Evolutionary conservation across 2,797 vertebrate species (phyloP), one percentile per base, ranked within the genome.

Genomic region (Hydrolagus colliei): DNA sequence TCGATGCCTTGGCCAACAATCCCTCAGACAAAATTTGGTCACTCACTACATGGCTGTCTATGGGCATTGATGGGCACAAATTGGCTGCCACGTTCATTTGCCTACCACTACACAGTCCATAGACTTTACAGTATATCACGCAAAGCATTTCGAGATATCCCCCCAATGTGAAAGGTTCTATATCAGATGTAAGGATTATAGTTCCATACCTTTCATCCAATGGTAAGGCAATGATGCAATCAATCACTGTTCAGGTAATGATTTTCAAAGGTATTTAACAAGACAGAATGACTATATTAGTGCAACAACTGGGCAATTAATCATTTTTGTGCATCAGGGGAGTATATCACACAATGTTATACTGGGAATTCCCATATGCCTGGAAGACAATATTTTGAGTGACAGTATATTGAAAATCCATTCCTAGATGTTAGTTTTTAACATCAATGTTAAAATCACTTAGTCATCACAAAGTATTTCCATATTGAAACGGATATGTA

Each of bases 201-300:
- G 61, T 18, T 63, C 62, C 41, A 52, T 52, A 52, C 41, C 6
- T 52, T 52, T 52, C 41, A 52, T 52, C 41, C 67, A 80, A 80
- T 65, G 63, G 67, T 65, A 65, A 65, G 27, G 62, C 63, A 80
- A 1, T 65, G 22, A 13, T 80, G 12, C 78, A 22, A 80, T 80
- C 62, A 80, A 67, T 80, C 78, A 65, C n/a, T 52, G 41, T 59
- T 76, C 74, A 76, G 73, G 35, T 74, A 35, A 35, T 35, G 32
- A 32, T 35, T 74, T 32, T 32, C 73, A 74, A 74, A 74, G 59
- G 41, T 76, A 76, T n/a, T 76, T 76, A 76, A 76, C 74, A 76
- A n/a, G 16, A 20, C 11, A 16, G 20, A 16, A 76, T 52, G 74
- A 59, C 74, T 76, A 20, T 59, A 59, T 76, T 52, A 76, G 41